Percentiles rank a stretch among this genome's conserved stretches.
These are phyloP conservation scores for Drosophila mulleri DNA, from an alignment of 2,888 invertebrate species.

Conservation along the genomic window DNA sequence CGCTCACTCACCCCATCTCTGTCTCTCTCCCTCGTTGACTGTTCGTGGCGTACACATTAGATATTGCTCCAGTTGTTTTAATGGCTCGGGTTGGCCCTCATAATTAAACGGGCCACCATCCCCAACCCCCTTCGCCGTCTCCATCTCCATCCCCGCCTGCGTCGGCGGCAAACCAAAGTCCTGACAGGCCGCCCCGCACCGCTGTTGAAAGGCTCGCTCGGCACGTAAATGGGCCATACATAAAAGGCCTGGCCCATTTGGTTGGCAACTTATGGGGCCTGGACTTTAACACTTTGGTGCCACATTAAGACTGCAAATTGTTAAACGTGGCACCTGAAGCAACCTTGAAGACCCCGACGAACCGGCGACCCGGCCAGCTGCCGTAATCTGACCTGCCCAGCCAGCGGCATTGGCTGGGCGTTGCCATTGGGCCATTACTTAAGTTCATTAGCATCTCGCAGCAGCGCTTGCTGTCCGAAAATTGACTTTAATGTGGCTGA, in stretches of 20 bases:
- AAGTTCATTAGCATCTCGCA: conserved; percentile 76
- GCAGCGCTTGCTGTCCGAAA: conserved; percentile 41
- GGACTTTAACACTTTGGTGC: conserved; percentile 78
- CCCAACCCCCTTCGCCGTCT: background rate
- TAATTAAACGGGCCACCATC: conserved; percentile 59
- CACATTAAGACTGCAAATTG: conserved; percentile 78
- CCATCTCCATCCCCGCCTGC: background rate
- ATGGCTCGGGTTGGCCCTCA: conserved; percentile 69
- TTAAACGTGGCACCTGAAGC: conserved; percentile 66
- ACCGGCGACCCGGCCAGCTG: conserved; percentile 14
- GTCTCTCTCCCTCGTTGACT: no score
- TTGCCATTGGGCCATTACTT: conserved; percentile 57
- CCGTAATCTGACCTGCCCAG: conserved; percentile 29
- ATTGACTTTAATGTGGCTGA: conserved; percentile 45
- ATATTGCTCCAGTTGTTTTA: conserved; percentile 70
- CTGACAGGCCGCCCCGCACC: background rate
- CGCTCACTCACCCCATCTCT: background rate
- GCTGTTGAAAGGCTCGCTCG: conserved; percentile 55
- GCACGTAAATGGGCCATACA: conserved; percentile 73
- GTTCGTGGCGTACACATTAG: conserved; percentile 49
- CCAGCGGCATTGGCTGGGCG: background rate
- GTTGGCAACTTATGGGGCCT: conserved; percentile 68
- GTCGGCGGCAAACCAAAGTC: background rate
- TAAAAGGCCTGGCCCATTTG: conserved; percentile 63
- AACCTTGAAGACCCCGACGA: conserved; percentile 15